These are phyloP conservation scores for Enhydra lutris DNA, from an alignment of 2,113 vertebrate species.

Conservation along the genomic window DNA sequence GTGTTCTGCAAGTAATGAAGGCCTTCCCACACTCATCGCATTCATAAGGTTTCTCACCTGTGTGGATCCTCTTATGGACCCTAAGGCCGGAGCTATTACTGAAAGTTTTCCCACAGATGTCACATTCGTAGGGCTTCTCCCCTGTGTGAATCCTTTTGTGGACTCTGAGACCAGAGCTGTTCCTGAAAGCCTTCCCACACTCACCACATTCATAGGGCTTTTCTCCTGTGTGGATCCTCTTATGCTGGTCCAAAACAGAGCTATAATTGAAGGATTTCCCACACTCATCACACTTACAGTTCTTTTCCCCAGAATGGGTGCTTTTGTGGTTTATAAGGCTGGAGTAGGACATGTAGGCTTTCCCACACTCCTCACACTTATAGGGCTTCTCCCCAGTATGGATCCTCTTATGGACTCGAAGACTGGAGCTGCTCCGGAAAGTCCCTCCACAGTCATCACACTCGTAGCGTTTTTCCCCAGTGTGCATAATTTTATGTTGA, in stretches of 20 bases:
- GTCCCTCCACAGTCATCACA: constrained; percentile 77
- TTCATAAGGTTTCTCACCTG: constrained; percentile 78
- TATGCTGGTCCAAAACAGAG: constrained; percentile 76
- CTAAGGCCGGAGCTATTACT: constrained; percentile 76
- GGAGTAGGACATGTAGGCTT: constrained; percentile 80
- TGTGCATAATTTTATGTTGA: constrained; percentile 78
- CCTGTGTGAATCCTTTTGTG: constrained; percentile 79
- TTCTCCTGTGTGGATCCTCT: constrained; percentile 76
- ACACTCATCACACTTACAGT: constrained; percentile 78
- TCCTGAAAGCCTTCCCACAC: constrained; percentile 78
- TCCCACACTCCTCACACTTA: constrained; percentile 77
- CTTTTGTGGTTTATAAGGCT: constrained; percentile 77
- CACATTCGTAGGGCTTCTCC: constrained; percentile 77
- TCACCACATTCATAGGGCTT: constrained; percentile 77
- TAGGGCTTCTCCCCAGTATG: constrained; percentile 77
- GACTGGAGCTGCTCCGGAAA: constrained; percentile 71
- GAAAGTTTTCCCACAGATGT: constrained; percentile 78
- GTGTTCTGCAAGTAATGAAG: constrained; percentile 77
- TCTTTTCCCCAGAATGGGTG: constrained; percentile 79
- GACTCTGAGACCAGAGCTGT: constrained; percentile 73
- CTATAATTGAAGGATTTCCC: constrained; percentile 79
- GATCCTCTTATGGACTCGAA: constrained; percentile 73
- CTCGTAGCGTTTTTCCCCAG: constrained; percentile 75
- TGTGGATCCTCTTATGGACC: constrained; percentile 78
- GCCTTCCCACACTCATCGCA: constrained; percentile 78